Conservation (phyloP, 2,113 vertebrate genomes). For the Lophotis ruficrista region DNA sequence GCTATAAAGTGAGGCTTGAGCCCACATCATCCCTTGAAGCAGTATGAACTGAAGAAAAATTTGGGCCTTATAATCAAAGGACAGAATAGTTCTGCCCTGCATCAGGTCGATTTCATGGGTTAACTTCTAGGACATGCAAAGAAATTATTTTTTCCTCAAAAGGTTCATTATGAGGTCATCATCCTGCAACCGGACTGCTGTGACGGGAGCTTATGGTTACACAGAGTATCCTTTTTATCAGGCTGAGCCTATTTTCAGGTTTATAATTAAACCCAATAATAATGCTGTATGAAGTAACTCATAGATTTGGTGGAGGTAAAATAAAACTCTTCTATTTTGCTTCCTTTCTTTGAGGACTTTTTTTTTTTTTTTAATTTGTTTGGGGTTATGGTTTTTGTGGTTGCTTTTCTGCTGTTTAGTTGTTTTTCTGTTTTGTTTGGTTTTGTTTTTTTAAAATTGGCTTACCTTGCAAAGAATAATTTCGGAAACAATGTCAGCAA, state of each 20-base stretch:
- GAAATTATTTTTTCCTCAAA: background rate
- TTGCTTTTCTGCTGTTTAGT: too few species aligned
- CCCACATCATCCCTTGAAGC: too few species aligned
- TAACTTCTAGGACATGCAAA: too few species aligned
- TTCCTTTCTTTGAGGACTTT: background rate
- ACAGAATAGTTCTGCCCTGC: background rate
- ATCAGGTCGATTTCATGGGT: background rate
- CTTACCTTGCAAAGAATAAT: background rate
- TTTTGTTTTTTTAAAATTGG: background rate
- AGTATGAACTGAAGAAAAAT: background rate
- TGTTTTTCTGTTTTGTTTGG: background rate
- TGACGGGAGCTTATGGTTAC: background rate
- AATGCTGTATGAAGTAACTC: background rate
- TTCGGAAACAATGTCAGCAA: background rate
- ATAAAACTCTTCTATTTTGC: background rate
- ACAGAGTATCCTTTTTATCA: background rate
- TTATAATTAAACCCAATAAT: background rate
- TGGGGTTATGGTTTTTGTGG: background rate
- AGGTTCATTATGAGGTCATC: rapidly evolving
- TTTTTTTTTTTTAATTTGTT: background rate
- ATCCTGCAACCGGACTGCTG: background rate
- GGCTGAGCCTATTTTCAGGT: background rate
- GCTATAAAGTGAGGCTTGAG: background rate
- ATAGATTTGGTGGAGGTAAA: rapidly evolving
- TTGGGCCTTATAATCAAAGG: background rate